Conservation (phyloP, 1,140 invertebrate genomes). For the Zaprionus vittiger region DNA sequence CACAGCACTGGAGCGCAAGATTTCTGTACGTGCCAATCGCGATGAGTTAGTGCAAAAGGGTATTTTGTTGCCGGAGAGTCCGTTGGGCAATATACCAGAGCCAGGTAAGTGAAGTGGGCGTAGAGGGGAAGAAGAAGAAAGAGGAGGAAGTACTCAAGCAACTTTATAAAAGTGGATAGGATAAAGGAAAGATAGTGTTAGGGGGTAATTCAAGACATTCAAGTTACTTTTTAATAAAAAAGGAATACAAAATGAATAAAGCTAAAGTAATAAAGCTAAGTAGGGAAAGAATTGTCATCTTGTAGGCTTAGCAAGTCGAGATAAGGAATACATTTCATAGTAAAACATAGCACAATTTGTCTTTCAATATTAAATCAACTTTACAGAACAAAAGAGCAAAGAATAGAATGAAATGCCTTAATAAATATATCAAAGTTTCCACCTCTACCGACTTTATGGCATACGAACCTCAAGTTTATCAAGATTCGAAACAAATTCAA, state of each 20-base stretch:
- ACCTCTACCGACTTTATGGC: not conserved
- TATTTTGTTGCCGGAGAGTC: conserved; percentile 95
- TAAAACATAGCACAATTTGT: not conserved
- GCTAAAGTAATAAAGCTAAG: not conserved
- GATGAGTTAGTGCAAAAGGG: conserved; percentile 98
- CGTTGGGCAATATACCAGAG: conserved; percentile 91
- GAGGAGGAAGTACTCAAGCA: no score
- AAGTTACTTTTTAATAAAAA: not conserved
- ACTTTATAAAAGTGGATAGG: no score
- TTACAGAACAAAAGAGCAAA: not conserved
- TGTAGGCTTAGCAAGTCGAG: not conserved
- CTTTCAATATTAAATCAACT: not conserved
- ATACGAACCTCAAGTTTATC: not conserved
- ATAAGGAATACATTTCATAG: not conserved
- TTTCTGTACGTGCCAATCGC: conserved; percentile 97
- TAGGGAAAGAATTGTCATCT: not conserved
- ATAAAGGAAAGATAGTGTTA: no score
- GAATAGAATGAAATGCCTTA: not conserved
- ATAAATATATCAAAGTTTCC: no score
- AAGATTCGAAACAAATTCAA: not conserved
- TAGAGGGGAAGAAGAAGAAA: not conserved
- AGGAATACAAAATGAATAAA: no score
- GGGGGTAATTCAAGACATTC: not conserved
- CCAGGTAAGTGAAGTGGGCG: conserved; percentile 86
- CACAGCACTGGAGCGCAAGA: conserved; percentile 97